Evolutionary conservation across 1,140 invertebrate genomes (phyloP), one percentile per base, ranked within the genome.

Genomic region (Teleogryllus occipitalis): DNA sequence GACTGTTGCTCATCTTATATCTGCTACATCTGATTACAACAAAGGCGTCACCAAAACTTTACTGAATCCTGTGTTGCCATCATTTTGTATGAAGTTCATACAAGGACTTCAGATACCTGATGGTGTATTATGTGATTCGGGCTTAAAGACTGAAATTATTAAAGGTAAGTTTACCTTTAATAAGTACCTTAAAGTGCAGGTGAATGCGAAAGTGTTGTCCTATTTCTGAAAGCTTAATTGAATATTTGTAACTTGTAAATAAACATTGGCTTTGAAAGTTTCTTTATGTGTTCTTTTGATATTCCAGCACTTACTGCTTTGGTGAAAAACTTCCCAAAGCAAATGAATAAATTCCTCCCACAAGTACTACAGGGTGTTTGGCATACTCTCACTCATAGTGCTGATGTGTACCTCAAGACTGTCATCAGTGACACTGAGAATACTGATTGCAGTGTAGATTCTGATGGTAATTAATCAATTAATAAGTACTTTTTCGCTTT

Each of bases 21-120:
- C 87, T 39, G 85, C 86, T 46, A 92, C 91, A 84, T 86, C 86
- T 78, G 86, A 89, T 78, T 87, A 89, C 76, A 88, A 93, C 79
- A 91, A 90, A 82, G 85, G 85, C 78, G 87, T 91, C 80, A 87
- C 88, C 8, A 89, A 90, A 79, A 88, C 88, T 78, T 85, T 91
- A 82, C 85, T 94, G 80, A 90, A 89, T 82, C 92, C 92, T 46
- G 88, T 92, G 15, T 84, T 95, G 75, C 90, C 91, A 2, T 90
- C 90, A 83, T 94, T 94, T 83, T 91, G 91, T 82, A 89, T 92
- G 82, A 92, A 92, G 79, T 90, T 95, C 80, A 87, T 94, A 18
- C 85, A 90, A 77, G 90, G 88, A 80, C 85, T 95, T 15, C 86
- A 88, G 80, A 87, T 89, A 54, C 89, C 90, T 74, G 89, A 92